Conservation (phyloP, 2,113 vertebrate species). For the Notothenia rossii region DNA sequence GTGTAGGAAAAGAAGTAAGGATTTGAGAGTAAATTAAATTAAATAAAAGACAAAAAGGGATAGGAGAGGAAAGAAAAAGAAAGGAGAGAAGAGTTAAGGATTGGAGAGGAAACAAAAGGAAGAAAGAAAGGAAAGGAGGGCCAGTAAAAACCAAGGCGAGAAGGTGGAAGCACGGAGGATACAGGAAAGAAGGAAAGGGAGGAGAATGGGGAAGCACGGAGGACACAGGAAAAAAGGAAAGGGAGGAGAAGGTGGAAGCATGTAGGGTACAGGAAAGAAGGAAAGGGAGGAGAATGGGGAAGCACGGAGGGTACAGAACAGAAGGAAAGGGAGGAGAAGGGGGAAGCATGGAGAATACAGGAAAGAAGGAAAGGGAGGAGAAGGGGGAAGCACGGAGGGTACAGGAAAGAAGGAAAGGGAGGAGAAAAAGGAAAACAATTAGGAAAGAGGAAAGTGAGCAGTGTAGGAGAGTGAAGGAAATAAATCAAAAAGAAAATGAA, state of each 20-base stretch:
- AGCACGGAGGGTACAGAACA: too few relatives aligned
- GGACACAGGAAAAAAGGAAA: too few relatives aligned
- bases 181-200: background rate
- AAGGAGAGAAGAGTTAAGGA: slow-evolving; percentile 12
- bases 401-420: too few relatives aligned
- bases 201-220: too few relatives aligned
- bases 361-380: background rate
- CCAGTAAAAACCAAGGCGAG: too few relatives aligned
- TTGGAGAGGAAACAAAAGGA: slow-evolving; percentile 30
- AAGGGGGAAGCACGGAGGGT: too few relatives aligned
- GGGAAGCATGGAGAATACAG: background rate
- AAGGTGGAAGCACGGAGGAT: background rate
- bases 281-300: background rate
- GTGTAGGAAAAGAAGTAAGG: background rate
- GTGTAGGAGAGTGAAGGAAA: slow-evolving; percentile 10
- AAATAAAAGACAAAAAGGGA: background rate
- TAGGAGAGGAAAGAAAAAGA: background rate
- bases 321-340: background rate
- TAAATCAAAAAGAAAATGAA: slow-evolving; percentile 26
- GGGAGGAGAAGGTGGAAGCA: background rate
- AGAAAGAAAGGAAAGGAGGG: too few relatives aligned
- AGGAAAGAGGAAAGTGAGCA: slow-evolving; percentile 47
- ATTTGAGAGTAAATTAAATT: slow-evolving; percentile 26
- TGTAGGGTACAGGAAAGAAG: slow-evolving; percentile 20
- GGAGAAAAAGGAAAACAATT: background rate